A percentile compares a stretch with the other conserved stretches of the same genome.
Evolutionary conservation across 2,797 vertebrate genomes (phyloP).

Genomic region (Dendrocincla tyrannina): DNA sequence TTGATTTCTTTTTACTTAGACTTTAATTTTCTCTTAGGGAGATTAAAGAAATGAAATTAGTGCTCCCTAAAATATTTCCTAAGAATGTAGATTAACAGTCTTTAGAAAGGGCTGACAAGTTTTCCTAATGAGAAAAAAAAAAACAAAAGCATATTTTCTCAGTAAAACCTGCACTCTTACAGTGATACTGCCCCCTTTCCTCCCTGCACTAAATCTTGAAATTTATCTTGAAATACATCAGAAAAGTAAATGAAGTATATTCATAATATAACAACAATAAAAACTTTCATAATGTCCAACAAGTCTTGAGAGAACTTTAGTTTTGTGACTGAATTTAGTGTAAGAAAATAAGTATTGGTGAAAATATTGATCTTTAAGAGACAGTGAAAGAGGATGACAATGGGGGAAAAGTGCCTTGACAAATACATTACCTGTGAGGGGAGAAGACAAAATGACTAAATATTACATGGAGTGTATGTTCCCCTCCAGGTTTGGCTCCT

Average conservation of each 20-base stretch:
- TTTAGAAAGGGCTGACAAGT: not conserved
- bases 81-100: not conserved
- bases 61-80: not conserved
- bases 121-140: not conserved
- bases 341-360: not conserved
- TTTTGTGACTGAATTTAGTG: not conserved
- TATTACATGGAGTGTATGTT: not conserved
- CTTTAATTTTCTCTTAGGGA: not conserved
- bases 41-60: not conserved
- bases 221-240: not conserved
- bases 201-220: not conserved
- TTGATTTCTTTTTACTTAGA: not conserved
- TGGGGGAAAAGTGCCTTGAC: not conserved
- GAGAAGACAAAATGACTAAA: not conserved
- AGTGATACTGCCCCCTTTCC: not conserved
- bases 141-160: not conserved
- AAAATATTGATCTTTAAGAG: not conserved
- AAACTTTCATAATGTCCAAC: not conserved
- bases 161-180: not conserved
- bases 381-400: not conserved
- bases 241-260: not conserved
- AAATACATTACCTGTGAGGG: not conserved
- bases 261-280: not conserved
- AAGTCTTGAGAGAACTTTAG: not conserved
- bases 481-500: not conserved